Evolutionary conservation across 2,797 vertebrate species (phyloP).

Genomic region (Parotocinclus haroldoi): DNA sequence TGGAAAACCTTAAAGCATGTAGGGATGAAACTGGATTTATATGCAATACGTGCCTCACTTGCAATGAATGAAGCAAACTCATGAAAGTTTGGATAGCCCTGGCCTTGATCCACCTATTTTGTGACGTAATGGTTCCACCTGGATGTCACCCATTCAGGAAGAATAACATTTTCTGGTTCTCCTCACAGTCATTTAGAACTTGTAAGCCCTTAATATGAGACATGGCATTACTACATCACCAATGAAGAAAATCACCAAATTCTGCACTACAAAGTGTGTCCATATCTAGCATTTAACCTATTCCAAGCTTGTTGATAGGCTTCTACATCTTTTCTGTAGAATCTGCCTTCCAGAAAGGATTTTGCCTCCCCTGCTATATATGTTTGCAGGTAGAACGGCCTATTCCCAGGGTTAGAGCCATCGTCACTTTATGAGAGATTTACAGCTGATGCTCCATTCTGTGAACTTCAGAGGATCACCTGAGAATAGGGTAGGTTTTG

Average conservation of each 20-base stretch:
- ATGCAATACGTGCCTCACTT: background rate
- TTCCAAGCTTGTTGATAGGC: constrained; percentile 34
- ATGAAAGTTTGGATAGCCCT: constrained; percentile 11
- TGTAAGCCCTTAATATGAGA: constrained; percentile 29
- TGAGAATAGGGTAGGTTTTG: no score
- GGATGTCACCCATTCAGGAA: constrained; percentile 27
- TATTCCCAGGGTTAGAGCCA: constrained; percentile 31
- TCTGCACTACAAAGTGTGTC: constrained; percentile 33
- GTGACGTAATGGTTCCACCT: constrained; percentile 34
- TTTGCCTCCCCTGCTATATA: constrained; percentile 31
- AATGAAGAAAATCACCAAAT: constrained; percentile 31
- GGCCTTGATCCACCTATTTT: constrained; percentile 9
- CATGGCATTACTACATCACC: constrained; percentile 26
- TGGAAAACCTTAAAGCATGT: no score
- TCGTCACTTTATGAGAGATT: constrained; percentile 31
- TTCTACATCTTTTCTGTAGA: constrained; percentile 38
- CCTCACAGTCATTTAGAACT: constrained; percentile 31
- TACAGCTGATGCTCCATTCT: constrained; percentile 47
- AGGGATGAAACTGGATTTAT: no score
- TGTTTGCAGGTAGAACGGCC: constrained; percentile 34
- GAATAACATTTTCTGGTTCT: constrained; percentile 28
- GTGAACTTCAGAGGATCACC: constrained; percentile 44
- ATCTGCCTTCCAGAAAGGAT: constrained; percentile 28
- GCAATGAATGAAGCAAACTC: constrained; percentile 2
- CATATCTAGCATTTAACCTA: constrained; percentile 22